Evolutionary conservation across 2,113 vertebrate species (phyloP), one percentile per base, ranked within the genome.

Genomic region (Toxotes chatareus): DNA sequence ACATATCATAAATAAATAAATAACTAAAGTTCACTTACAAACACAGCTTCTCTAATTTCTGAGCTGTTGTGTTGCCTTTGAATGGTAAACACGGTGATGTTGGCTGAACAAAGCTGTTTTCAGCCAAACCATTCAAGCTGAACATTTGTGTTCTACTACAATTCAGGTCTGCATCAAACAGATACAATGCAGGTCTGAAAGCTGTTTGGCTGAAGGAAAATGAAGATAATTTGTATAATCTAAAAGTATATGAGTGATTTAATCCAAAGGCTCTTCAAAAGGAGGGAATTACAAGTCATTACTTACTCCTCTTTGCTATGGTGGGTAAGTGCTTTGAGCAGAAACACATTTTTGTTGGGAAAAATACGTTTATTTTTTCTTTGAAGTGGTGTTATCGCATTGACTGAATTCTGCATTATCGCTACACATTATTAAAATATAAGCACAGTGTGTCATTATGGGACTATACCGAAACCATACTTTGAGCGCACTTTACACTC

Each of bases 41-140:
- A 74, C 71, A 56, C 74, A 0, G 53, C 49, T 27, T 34, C 46
- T 70, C 23, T 83, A 3, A 71, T 74, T 76, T 83, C 65, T 59
- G 6, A 65, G 27, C 59, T 4, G 23, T 59, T 34, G 60, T 34
- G 49, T 71, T 4, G 6, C 23, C 31, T 70, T 56, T 68, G 46
- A 80, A 53, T 34, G 59, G 53, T 56, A 72, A 80, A 85, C 36
- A 61, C 0, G 1, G 32, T 6, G 73, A 70, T 55, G 68, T 13
- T 23, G 62, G 27, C 38, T 57, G 82, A 87, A 87, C 62, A 87
- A 83, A 79, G 56, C 55, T 34, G 70, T 80, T 86, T 77, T 67
- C 60, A 60, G 0, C 59, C 53, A 47, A 76, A 71, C 67, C 55
- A 19, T 57, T 74, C 61, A 74, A 72, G 51, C 46, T 27, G 65